Conservation (phyloP, 2,888 invertebrate genomes). For the Camponotus fellah region DNA sequence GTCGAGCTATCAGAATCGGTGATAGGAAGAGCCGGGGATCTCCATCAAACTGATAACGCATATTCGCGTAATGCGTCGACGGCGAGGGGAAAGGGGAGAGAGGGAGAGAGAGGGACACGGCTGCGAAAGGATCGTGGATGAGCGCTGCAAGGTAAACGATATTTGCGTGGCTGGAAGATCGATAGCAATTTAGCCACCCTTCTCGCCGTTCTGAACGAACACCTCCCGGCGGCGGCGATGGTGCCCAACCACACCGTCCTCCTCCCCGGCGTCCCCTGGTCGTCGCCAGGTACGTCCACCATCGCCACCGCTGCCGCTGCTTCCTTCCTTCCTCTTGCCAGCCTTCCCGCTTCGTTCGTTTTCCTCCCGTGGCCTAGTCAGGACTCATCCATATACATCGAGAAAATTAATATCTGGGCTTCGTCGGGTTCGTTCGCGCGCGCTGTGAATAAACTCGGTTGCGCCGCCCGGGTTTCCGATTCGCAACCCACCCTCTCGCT, state of each 20-base stretch:
- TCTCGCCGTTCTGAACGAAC: constrained; percentile 73
- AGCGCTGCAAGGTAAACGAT: constrained; percentile 76
- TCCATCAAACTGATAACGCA: constrained; percentile 45
- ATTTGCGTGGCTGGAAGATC: constrained; percentile 76
- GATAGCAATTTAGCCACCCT: constrained; percentile 80
- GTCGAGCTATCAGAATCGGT: constrained; percentile 52
- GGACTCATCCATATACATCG: constrained; percentile 85
- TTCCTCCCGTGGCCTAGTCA: constrained; percentile 73
- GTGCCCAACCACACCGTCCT: constrained; percentile 41
- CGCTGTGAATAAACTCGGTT: constrained; percentile 81
- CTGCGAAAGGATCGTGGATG: constrained; percentile 41
- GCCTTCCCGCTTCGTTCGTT: constrained; percentile 41
- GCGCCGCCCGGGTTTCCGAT: constrained; percentile 60
- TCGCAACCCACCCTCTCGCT: constrained; percentile 8
- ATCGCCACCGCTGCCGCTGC: constrained; percentile 19
- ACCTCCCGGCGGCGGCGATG: constrained; percentile 53
- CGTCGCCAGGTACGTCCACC: constrained; percentile 61
- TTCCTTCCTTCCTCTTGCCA: constrained; percentile 39
- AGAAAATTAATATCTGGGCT: constrained; percentile 84
- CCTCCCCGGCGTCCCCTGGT: constrained; percentile 5
- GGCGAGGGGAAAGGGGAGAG: constrained; percentile 33
- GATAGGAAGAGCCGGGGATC: constrained; percentile 60
- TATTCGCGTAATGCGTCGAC: constrained; percentile 60
- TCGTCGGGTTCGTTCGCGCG: constrained; percentile 77
- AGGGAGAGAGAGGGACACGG: neutral